Evolutionary conservation across 2,797 vertebrate genomes (phyloP).

Genomic region (Pangasius djambal): DNA sequence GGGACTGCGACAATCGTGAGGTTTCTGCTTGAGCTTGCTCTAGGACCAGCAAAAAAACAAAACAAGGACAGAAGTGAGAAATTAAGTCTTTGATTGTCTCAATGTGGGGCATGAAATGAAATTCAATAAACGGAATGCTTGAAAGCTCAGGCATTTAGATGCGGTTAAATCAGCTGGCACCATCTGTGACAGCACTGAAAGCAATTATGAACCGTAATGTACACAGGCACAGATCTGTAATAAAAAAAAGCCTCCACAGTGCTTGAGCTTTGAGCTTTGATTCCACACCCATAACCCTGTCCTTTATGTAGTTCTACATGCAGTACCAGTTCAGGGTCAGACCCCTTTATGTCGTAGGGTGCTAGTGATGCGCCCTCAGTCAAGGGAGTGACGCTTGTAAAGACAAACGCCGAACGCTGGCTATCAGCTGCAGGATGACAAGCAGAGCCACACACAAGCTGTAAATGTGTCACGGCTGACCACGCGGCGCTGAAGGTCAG

Average conservation of each 20-base stretch:
- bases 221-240: constrained; percentile 68
- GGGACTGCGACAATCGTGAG: not conserved
- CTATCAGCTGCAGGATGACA: constrained; percentile 31
- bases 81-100: not conserved
- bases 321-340: constrained; percentile 69
- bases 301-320: constrained; percentile 27
- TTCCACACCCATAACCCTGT: constrained; percentile 63
- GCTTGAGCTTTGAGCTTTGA: constrained; percentile 45
- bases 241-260: constrained; percentile 62
- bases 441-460: constrained; percentile 44
- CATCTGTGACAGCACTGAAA: constrained; percentile 76
- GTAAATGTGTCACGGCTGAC: constrained; percentile 68
- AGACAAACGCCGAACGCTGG: constrained; percentile 18
- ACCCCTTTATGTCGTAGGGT: constrained; percentile 51
- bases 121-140: constrained; percentile 69
- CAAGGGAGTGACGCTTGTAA: constrained; percentile 42
- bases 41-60: not conserved
- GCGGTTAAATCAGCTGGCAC: constrained; percentile 72
- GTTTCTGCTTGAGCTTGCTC: not conserved
- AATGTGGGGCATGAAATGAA: constrained; percentile 54
- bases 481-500: constrained; percentile 52
- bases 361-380: constrained; percentile 25
- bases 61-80: not conserved
- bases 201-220: constrained; percentile 76
- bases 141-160: constrained; percentile 61